These are phyloP conservation scores for Siderastrea siderea DNA, from an alignment of 92 coral and sea anemone genomes.

Conservation along the genomic window DNA sequence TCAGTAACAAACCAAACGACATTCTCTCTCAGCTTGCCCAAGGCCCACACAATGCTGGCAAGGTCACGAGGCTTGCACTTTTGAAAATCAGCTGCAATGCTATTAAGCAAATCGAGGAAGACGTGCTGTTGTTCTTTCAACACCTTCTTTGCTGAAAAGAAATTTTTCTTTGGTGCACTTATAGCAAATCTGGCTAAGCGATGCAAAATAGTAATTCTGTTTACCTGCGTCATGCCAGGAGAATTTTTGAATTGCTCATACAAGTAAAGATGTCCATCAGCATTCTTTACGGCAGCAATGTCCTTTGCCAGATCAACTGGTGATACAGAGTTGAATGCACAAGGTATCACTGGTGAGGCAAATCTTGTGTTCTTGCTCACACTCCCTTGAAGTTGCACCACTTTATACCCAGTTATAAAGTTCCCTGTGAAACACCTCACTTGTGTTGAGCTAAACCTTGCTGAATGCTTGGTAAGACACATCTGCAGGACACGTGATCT, in stretches of 20 bases:
- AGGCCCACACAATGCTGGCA: conserved; percentile 47
- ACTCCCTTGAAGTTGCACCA: background rate
- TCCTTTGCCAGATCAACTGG: conserved; percentile 22
- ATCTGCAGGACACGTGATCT: background rate
- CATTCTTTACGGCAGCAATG: conserved; percentile 22
- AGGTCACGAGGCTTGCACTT: conserved; percentile 39
- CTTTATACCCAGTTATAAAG: background rate
- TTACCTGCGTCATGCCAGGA: conserved; percentile 39
- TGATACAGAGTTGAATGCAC: conserved; percentile 11
- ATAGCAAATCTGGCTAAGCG: conserved; percentile 17
- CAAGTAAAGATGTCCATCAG: conserved; percentile 27
- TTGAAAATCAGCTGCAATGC: conserved; percentile 18
- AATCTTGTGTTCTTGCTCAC: background rate
- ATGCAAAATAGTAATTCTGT: conserved; percentile 45
- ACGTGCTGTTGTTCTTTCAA: conserved; percentile 6
- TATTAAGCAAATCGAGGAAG: conserved; percentile 3
- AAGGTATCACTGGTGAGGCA: background rate
- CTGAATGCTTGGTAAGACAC: background rate
- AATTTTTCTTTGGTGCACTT: conserved; percentile 24
- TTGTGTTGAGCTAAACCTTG: background rate
- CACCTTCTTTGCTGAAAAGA: conserved; percentile 14
- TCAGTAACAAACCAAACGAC: conserved; percentile 38
- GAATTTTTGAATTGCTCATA: conserved; percentile 31
- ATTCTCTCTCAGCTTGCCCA: conserved; percentile 39
- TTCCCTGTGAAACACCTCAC: conserved; percentile 3